A percentile compares a stretch with the other conserved stretches of the same genome.
Evolutionary conservation across 2,113 vertebrate species (phyloP).

Genomic region (Epinephelus moara): DNA sequence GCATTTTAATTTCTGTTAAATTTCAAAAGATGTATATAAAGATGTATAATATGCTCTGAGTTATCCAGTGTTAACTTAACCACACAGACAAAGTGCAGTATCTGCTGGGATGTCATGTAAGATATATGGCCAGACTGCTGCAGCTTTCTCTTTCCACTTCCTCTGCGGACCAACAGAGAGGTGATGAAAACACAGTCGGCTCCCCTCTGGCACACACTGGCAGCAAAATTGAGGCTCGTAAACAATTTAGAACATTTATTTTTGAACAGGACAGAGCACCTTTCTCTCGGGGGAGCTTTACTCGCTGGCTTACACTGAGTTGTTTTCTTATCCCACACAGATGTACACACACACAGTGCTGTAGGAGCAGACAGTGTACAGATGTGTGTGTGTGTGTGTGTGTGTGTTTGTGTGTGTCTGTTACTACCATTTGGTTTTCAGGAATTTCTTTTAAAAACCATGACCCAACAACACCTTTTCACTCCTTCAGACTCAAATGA

Average conservation of each 20-base stretch:
- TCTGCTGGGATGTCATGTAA: conserved; percentile 35
- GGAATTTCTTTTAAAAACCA: not conserved
- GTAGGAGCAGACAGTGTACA: not conserved
- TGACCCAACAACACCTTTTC: not conserved
- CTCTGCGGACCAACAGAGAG: conserved; percentile 51
- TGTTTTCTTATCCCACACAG: conserved; percentile 26
- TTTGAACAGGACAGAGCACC: conserved; percentile 2
- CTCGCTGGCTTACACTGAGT: not conserved
- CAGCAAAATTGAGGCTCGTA: conserved; percentile 47
- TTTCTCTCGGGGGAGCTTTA: conserved; percentile 25
- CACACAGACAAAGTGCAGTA: conserved; percentile 14
- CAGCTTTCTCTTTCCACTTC: conserved; percentile 46
- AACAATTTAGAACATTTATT: conserved; percentile 45
- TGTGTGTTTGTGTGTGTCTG: not conserved
- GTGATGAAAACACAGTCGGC: conserved; percentile 59
- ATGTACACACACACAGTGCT: conserved; percentile 6
- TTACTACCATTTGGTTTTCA: too few relatives aligned
- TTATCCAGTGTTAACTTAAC: conserved; percentile 10
- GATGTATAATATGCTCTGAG: not conserved
- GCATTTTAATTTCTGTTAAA: not conserved
- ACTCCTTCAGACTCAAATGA: not conserved
- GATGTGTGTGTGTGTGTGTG: conserved; percentile 8
- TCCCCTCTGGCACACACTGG: conserved; percentile 33
- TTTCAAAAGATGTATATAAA: not conserved
- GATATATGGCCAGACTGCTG: conserved; percentile 32